phyloP scores from a whole-genome alignment of 2,888 invertebrate species.

The Mantis religiosa region DNA sequence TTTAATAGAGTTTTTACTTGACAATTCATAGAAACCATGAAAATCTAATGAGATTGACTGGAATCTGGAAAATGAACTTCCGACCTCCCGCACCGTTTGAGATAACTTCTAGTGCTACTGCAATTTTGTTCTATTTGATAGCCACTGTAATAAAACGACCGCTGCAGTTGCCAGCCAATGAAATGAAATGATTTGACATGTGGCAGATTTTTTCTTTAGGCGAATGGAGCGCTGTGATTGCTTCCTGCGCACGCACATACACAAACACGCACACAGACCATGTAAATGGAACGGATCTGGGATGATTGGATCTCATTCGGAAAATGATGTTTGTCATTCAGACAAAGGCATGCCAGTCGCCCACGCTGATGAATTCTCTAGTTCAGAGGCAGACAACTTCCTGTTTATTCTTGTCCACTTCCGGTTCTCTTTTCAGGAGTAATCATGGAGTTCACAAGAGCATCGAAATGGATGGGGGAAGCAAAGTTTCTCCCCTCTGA shows the following conservation, averaged over 20 bases:
- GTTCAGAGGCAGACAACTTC: neutral
- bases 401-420: neutral
- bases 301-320: neutral
- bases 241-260: neutral
- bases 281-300: neutral
- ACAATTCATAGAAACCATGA: no score
- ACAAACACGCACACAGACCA: neutral
- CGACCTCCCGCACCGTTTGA: no score
- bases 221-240: neutral
- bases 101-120: no score
- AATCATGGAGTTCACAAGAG: neutral
- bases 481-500: no score
- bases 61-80: no score
- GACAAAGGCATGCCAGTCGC: neutral
- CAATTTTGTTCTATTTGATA: no score
- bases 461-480: no score
- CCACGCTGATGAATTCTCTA: neutral
- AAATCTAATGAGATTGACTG: no score
- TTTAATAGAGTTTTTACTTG: no score
- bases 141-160: no score
- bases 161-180: no score
- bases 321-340: neutral
- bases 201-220: neutral
- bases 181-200: no score
- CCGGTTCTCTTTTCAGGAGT: neutral